Conservation (phyloP, 2,113 vertebrate species). For the Chrysemys picta region DNA sequence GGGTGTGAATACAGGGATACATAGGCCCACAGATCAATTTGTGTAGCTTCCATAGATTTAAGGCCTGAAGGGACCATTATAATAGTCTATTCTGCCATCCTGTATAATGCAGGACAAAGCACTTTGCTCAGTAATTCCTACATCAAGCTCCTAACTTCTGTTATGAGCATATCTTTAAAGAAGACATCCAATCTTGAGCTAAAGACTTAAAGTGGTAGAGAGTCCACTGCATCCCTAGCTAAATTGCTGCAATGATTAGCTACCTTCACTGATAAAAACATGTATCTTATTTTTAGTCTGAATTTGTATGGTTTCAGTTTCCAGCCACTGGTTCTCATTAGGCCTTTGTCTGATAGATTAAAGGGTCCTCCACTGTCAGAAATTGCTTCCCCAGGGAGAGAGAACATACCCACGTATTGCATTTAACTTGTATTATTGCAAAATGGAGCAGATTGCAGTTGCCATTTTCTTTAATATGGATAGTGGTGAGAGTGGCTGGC, state of each 20-base stretch:
- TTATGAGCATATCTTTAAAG: neutral
- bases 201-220: neutral
- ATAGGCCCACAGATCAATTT: no score
- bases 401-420: neutral
- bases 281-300: no score
- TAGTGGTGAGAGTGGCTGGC: neutral
- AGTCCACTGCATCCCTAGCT: neutral
- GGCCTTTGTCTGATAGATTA: neutral
- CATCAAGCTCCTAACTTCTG: neutral
- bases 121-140: neutral
- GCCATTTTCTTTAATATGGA: neutral
- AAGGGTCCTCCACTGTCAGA: neutral
- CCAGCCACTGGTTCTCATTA: neutral
- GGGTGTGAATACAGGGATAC: no score
- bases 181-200: neutral
- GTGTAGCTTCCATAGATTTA: neutral
- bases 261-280: neutral
- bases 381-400: neutral
- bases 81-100: accelerated
- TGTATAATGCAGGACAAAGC: neutral
- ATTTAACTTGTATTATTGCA: slow-evolving; percentile 30
- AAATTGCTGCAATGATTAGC: neutral
- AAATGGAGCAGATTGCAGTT: slow-evolving; percentile 24
- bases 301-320: no score
- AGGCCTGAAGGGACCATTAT: neutral